Conservation (phyloP, 2,888 invertebrate species). For the Agrotis exclamationis region DNA sequence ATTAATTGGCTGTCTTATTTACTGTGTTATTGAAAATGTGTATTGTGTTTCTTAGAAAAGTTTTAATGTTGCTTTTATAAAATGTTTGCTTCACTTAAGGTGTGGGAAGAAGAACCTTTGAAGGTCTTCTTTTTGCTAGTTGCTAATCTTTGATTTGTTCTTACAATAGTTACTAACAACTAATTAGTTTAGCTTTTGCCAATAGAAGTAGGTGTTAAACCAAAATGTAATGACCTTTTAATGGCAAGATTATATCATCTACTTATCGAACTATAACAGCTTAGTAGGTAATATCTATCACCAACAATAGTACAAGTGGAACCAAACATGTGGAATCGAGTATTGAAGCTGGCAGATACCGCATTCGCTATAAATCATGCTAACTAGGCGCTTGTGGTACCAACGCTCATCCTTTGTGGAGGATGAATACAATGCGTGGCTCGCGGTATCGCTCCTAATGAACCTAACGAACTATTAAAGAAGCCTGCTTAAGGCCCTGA, state of each 20-base stretch:
- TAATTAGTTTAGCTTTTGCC: neutral
- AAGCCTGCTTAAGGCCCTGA: slow-evolving; percentile 44
- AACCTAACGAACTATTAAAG: slow-evolving; percentile 76
- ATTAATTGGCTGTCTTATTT: slow-evolving; percentile 57
- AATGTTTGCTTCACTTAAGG: neutral
- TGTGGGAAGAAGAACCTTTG: neutral
- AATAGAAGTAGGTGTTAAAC: neutral
- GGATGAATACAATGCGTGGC: slow-evolving; percentile 68
- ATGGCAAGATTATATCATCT: neutral
- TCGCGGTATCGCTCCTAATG: slow-evolving; percentile 71
- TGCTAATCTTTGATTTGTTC: neutral
- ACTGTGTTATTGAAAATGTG: slow-evolving; percentile 39
- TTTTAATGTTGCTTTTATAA: slow-evolving; percentile 4
- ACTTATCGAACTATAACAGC: too few relatives aligned
- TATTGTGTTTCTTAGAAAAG: slow-evolving; percentile 17
- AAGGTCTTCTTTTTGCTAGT: slow-evolving; percentile 1
- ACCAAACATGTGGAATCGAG: slow-evolving; percentile 57
- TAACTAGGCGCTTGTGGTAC: slow-evolving; percentile 80
- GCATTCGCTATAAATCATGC: slow-evolving; percentile 77
- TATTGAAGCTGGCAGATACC: slow-evolving; percentile 68
- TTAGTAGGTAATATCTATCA: neutral
- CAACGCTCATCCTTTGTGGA: slow-evolving; percentile 73
- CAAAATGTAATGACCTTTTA: neutral
- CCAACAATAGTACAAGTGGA: slow-evolving; percentile 48
- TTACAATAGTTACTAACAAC: too few relatives aligned